Base-by-base conservation (phyloP, 2,888 invertebrate genomes). In the Chymomyza amoena region DNA sequence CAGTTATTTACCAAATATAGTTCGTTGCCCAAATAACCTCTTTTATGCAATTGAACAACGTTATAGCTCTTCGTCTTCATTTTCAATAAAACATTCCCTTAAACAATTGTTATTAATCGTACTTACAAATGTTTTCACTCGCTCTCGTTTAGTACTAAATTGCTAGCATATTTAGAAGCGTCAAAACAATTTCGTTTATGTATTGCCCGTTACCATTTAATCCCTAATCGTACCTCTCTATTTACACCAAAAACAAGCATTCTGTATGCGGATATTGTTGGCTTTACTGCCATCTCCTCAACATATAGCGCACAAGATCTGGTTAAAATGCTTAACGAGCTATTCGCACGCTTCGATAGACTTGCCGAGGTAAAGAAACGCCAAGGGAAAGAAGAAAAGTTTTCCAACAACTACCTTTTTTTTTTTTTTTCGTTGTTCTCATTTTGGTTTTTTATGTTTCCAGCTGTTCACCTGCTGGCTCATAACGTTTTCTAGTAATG, bases 261-360 rank as follows among this genome's bases (percentile, higher is more conserved):
- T 91, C 94, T 99, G 77, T 99, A 98, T 92, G 99, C 98, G 32
- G 99, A 99, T 93, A 99, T 99, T 91, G 98, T 98, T 66, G 99
- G 99, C 66, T 99, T 99, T 92, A 99, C 99, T 6, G 98, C 98
- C 66, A 97, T 98, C 83, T 97, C 98, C 4, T 97, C 97, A 16
- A 97, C 97, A 7, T 97, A 97, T 92, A 97, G 97, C 66, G 98
- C 98, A 62, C 97, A 98, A 91, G 98, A 98, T 92, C 94, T 98
- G 79, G 98, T 98, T 66, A 97, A 97, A 92, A 97, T 98, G 92
- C 93, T 98, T 80, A 98, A 98, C 92, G 98, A 98, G 92, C 93
- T 98, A 73, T 98, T 98, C 92, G 98, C 98, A 51, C 94, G 98
- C 87, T 98, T 98, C 92, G 98, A 98, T 93, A 95, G 97, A 87